These are phyloP conservation scores for Notodonta ziczac DNA, from an alignment of 2,888 invertebrate species.

Conservation along the genomic window DNA sequence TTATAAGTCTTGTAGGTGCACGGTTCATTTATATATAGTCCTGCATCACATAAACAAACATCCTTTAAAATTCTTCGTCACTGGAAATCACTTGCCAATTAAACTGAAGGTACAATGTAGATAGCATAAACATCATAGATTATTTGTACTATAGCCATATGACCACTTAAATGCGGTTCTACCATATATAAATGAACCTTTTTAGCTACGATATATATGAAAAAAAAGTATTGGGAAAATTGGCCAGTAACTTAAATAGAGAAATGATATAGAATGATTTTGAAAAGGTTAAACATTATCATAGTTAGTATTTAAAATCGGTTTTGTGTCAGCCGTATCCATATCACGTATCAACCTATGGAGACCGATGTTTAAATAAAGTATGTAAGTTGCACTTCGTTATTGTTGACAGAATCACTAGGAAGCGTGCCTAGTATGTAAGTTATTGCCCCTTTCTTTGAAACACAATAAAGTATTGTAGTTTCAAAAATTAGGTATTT, in stretches of 20 bases:
- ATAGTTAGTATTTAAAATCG: constrained; percentile 26
- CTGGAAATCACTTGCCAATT: too few species aligned
- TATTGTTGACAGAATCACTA: constrained; percentile 50
- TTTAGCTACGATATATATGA: constrained; percentile 25
- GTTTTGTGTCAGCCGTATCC: constrained; percentile 26
- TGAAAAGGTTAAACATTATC: constrained; percentile 18
- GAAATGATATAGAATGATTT: constrained; percentile 15
- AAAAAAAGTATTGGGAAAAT: constrained; percentile 28
- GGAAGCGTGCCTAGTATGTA: constrained; percentile 32
- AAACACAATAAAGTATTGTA: constrained; percentile 28
- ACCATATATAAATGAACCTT: constrained; percentile 29
- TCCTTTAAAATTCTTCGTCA: too few species aligned
- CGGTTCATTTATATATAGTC: constrained; percentile 32
- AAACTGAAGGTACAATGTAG: neutral
- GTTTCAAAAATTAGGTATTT: too few species aligned
- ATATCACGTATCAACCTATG: constrained; percentile 27
- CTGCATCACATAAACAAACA: too few species aligned
- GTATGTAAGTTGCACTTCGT: constrained; percentile 45
- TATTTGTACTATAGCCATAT: neutral
- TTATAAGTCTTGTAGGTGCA: constrained; percentile 31
- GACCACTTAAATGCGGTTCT: constrained; percentile 1
- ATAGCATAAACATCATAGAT: neutral
- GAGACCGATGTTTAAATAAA: constrained; percentile 35
- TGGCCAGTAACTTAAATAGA: constrained; percentile 42
- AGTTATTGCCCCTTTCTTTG: constrained; percentile 38